Evolutionary conservation across 2,888 invertebrate species (phyloP).

Genomic region (Ophioninae sp.): DNA sequence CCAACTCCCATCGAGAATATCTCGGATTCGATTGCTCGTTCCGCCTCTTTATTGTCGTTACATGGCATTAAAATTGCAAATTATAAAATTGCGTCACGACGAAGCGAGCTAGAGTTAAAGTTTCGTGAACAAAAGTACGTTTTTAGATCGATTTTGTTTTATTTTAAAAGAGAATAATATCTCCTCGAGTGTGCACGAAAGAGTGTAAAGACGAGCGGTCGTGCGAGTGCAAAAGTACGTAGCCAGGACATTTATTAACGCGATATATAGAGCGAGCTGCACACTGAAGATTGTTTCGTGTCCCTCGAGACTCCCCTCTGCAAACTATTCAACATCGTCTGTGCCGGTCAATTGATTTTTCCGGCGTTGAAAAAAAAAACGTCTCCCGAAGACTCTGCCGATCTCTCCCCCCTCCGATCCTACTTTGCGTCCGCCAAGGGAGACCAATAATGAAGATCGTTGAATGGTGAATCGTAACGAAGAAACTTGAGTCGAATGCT

Average conservation of each 20-base stretch:
- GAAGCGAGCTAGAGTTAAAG: not conserved
- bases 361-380: conserved; percentile 49
- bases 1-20: conserved; percentile 7
- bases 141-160: not conserved
- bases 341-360: conserved; percentile 55
- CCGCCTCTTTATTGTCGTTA: not conserved
- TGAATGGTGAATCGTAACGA: conserved; percentile 23
- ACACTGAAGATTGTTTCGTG: conserved; percentile 20
- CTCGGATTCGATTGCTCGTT: conserved; percentile 1
- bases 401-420: not conserved
- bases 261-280: not conserved
- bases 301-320: conserved; percentile 38
- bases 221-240: conserved; percentile 12
- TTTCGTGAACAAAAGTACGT: not conserved
- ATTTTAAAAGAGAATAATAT: not conserved
- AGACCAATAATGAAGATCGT: conserved; percentile 26
- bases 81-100: not conserved
- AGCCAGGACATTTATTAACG: not conserved
- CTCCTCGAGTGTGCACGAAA: not conserved
- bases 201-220: conserved; percentile 34
- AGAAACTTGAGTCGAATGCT: not conserved
- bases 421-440: not conserved
- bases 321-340: conserved; percentile 37
- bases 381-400: conserved; percentile 14
- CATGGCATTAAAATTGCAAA: conserved; percentile 7